Base-by-base conservation (phyloP, 2,797 vertebrate genomes). In the Crypturellus tataupa region DNA sequence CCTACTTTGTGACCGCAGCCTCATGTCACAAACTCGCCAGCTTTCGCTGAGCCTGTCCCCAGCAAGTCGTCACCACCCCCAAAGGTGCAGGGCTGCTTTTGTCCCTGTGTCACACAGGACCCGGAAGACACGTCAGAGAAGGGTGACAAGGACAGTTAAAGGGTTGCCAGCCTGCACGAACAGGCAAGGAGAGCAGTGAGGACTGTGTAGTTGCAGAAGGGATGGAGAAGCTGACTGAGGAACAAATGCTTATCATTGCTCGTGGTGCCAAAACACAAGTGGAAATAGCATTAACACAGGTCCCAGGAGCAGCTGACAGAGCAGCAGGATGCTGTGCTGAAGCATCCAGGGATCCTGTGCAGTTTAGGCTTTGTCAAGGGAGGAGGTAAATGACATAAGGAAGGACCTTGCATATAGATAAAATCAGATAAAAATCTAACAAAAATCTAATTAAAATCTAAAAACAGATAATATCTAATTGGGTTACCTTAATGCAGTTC, bases 261-360 rank as follows among this genome's bases (percentile, higher is more conserved):
- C 37, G 23, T 24, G 37, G 23, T 33, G 40, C 12, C 46, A 25
- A 68, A 80, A 69, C n/a, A 69, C 21, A 56, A 42, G 16, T 51
- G 19, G 35, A 60, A 60, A 53, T 1, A 39, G 70, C 55, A 83
- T 85, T 40, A 62, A 53, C 1, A 1, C n/a, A 67, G 40, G 44
- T 39, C 17, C 27, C 42, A 31, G 53, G n/a, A 80, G 42, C 4
- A 73, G 51, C 65, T 4, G 2, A 84, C 3, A 59, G 49, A 78
- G 49, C 23, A 25, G 72, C 47, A 79, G 33, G n/a, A 69, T 0
- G 0, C 35, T 20, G n/a, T 27, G 39, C 29, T 31, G 53, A 55
- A 55, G 29, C 53, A 55, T 49, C 49, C 35, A 40, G 33, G 33
- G n/a, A 67, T 31, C 42, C 67, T 17, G 24, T 29, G 17, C n/a